Conservation (phyloP, 2,797 vertebrate species). For the Xiphorhynchus erythropygius region DNA sequence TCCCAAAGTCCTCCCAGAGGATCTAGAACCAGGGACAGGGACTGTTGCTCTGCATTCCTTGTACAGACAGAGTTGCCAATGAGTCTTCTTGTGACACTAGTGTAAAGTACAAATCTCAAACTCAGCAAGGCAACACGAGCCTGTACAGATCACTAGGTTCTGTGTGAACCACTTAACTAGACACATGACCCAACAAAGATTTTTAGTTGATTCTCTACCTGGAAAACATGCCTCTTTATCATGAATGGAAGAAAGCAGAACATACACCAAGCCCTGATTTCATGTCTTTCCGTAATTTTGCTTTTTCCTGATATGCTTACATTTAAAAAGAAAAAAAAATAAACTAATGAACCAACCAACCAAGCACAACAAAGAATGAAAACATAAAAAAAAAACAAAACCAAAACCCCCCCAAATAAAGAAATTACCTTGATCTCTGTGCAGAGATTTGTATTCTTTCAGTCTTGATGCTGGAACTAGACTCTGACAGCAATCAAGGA, state of each 20-base stretch:
- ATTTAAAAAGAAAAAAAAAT: background rate
- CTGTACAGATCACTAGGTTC: background rate
- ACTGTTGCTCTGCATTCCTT: background rate
- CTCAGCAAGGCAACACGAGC: background rate
- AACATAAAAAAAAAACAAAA: background rate
- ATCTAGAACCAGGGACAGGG: conserved; percentile 12
- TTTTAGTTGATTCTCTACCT: background rate
- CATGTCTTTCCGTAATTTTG: background rate
- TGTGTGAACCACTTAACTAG: background rate
- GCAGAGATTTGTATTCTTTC: background rate
- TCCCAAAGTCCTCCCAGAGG: conserved; percentile 30
- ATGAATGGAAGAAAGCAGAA: background rate
- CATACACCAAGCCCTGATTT: background rate
- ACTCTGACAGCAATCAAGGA: background rate
- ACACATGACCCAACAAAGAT: background rate
- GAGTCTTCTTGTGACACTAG: background rate
- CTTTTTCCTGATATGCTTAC: background rate
- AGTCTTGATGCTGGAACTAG: background rate
- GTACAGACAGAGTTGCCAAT: background rate
- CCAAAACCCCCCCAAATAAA: background rate
- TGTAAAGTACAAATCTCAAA: background rate
- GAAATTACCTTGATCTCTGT: background rate
- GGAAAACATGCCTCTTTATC: background rate
- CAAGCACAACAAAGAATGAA: background rate
- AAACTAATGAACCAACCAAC: background rate